A percentile compares a stretch with the other conserved stretches of the same genome.
These are phyloP conservation scores for Philotrypesis tridentata DNA, from an alignment of 1,140 invertebrate genomes.

Conservation along the genomic window DNA sequence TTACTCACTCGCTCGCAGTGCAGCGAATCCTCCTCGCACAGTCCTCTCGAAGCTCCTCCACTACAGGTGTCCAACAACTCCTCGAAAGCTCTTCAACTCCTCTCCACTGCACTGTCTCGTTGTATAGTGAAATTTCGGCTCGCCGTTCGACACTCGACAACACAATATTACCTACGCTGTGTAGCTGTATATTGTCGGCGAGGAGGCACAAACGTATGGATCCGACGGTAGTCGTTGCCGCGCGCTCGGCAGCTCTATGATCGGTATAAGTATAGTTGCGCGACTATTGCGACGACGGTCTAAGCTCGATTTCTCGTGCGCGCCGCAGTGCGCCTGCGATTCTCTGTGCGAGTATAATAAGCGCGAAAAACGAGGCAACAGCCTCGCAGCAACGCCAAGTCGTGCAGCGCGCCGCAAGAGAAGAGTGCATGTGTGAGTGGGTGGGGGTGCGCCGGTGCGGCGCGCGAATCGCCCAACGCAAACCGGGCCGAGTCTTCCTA, in stretches of 20 bases:
- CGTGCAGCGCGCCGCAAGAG: neutral
- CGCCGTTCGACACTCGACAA: conserved; percentile 36
- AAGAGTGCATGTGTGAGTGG: neutral
- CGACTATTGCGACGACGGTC: conserved; percentile 48
- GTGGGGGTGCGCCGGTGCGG: neutral
- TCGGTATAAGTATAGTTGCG: no score
- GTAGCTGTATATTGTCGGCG: no score
- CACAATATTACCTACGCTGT: no score
- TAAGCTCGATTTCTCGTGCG: conserved; percentile 41
- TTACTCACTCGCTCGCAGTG: no score
- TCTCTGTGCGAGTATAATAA: conserved; percentile 2
- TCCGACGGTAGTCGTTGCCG: conserved; percentile 29
- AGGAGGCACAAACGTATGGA: no score
- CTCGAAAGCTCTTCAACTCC: no score
- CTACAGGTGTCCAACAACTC: no score
- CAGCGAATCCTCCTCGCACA: no score
- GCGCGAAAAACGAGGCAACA: neutral
- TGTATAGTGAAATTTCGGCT: no score
- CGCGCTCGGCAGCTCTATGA: conserved; percentile 65
- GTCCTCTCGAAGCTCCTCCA: no score
- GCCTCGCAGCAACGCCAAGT: no score
- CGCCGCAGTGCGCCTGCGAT: neutral
- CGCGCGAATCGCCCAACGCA: neutral
- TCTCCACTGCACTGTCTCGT: neutral
- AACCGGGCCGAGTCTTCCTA: neutral